Evolutionary conservation across 2,888 invertebrate species (phyloP), one percentile per base, ranked within the genome.

Genomic region (Agrochola macilenta): DNA sequence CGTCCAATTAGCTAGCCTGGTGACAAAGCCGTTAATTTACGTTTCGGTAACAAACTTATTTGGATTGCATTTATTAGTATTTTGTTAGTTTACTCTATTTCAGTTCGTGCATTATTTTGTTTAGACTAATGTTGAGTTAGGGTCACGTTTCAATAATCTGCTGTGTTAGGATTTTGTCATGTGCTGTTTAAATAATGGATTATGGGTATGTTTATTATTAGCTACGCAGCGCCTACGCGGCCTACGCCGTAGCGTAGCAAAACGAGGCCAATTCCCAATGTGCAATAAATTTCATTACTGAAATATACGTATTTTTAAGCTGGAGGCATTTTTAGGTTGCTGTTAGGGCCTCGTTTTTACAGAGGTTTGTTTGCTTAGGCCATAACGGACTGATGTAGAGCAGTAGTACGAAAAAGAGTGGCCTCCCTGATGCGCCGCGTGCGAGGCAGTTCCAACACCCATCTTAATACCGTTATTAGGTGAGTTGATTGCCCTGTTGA

Each of bases 31-130:
- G 65, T 72, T 46, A 63, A 69, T 72, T 68, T 72, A 78, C 66
- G 65, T 77, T 74, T 76, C 68, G n/a, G 43, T 64, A 60, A 69
- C 72, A 76, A 84, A 87, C 87, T 78, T 78, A 78, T 87, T 85
- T 71, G 73, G 9, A 78, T 69, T 87, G 76, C 65, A 79, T 73
- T 76, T 87, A 65, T 75, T 83, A 74, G 76, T 80, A 73, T 85
- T 84, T 70, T 78, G 84, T 76, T 81, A 64, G 39, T 46, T 70
- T 66, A 77, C 23, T 77, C 72, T 69, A 43, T 71, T 71, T 57
- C 63, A 65, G 57, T 69, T 49, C 60, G 70, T 64, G 68, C 43
- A 73, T 63, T 68, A 76, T 79, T 80, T 74, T 72, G 75, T 80
- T 74, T 72, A 74, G 64, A 58, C 49, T 76, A 71, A 70, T 76